These are phyloP conservation scores for Nyctereutes procyonoides DNA, from an alignment of 2,113 vertebrate species.

Conservation along the genomic window DNA sequence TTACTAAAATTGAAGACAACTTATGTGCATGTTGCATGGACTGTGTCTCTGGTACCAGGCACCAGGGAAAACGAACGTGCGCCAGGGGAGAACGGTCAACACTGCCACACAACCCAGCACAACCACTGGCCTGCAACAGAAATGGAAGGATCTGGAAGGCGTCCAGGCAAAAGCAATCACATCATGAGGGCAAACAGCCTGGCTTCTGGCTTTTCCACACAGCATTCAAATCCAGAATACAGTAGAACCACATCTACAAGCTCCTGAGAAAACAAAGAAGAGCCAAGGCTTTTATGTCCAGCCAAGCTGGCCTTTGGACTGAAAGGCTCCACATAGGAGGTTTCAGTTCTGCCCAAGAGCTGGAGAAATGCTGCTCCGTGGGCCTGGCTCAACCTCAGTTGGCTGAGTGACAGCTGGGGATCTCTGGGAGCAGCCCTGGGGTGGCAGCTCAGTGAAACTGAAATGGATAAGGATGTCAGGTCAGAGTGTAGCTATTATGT, in stretches of 20 bases:
- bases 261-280: background rate
- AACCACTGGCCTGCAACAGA: too few relatives aligned
- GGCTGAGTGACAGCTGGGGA: fast-evolving
- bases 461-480: background rate
- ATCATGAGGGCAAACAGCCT: background rate
- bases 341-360: background rate
- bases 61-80: background rate
- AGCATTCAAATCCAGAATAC: too few relatives aligned
- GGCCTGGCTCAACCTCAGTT: background rate
- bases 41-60: background rate
- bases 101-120: background rate
- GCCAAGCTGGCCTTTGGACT: background rate
- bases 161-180: background rate
- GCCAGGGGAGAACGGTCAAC: fast-evolving
- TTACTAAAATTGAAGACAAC: background rate
- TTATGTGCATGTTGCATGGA: background rate
- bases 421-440: fast-evolving
- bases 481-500: fast-evolving
- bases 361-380: background rate
- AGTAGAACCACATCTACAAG: fast-evolving
- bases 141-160: too few relatives aligned
- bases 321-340: background rate
- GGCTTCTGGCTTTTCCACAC: background rate
- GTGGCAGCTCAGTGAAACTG: background rate
- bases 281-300: background rate